Evolutionary conservation across 2,888 invertebrate genomes (phyloP), one percentile per base, ranked within the genome.

Genomic region (Ptycholaimellus sp.): DNA sequence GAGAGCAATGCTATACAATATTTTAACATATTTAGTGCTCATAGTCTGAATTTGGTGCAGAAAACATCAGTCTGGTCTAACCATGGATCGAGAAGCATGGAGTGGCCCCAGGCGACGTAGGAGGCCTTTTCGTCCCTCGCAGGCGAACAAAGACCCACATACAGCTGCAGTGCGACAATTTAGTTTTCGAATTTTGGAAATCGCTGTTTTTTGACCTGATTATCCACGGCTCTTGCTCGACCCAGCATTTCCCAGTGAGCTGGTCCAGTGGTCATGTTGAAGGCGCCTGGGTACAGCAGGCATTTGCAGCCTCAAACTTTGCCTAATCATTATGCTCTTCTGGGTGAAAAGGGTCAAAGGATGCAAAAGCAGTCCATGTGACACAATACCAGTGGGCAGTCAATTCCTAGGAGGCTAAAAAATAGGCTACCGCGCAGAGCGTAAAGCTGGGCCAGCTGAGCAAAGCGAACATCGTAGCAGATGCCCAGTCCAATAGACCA

Each of bases 261-360:
- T 1, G 85, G 83, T 0, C 90, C 90, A 0, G 90, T 90, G 2
- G 80, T 82, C 77, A 79, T 78, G 61, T 83, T 90, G 61, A 90
- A 90, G 2, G 87, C 85, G 20, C 76, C 85, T 1, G 90, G 90
- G 63, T 83, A 90, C 19, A 90, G 64, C 21, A 90, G 61, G 49
- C 87, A 59, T 37, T 79, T 70, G 52, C 85, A 85, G 0, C 77
- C 81, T 73, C 51, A 11, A 37, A 36, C 13, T 7, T 4, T 4
- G 17, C 16, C 31, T n/a, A 4, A 33, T 4, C n/a, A n/a, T n/a
- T n/a, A n/a, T n/a, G n/a, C n/a, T n/a, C n/a, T n/a, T n/a, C n/a
- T n/a, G n/a, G n/a, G n/a, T n/a, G n/a, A n/a, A n/a, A n/a, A n/a
- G n/a, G n/a, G n/a, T n/a, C n/a, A n/a, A n/a, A n/a, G n/a, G n/a